phyloP scores from a whole-genome alignment of 1,140 invertebrate species.

The Aphidius ervi region DNA sequence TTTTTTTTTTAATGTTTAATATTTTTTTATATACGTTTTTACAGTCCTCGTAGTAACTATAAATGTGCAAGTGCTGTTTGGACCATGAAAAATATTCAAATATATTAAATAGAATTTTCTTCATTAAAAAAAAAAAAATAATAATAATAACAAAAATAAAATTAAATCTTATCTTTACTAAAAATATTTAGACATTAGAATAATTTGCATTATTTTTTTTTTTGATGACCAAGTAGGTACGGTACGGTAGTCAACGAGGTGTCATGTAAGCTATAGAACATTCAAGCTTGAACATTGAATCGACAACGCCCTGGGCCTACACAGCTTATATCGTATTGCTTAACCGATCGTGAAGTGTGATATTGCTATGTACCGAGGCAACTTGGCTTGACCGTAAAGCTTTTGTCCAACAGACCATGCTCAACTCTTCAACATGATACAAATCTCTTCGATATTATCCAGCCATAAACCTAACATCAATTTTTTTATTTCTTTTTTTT shows the following conservation, averaged over 20 bases:
- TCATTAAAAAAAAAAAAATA: no score
- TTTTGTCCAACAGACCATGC: slow-evolving; percentile 11
- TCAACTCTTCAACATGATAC: background rate
- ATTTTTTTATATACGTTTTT: background rate
- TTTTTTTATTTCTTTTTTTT: background rate
- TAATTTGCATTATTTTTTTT: no score
- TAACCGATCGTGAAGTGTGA: slow-evolving; percentile 27
- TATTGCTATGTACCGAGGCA: slow-evolving; percentile 16
- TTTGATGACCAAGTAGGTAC: no score
- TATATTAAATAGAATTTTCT: no score
- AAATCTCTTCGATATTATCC: background rate
- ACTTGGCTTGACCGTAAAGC: slow-evolving; percentile 8
- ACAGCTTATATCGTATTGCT: slow-evolving; percentile 27
- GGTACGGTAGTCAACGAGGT: slow-evolving; percentile 27
- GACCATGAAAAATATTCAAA: no score
- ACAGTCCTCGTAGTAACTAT: no score
- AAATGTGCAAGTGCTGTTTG: no score
- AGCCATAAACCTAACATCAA: slow-evolving; percentile 1
- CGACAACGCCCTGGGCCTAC: slow-evolving; percentile 13
- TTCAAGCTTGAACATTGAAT: slow-evolving; percentile 17
- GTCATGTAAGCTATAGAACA: slow-evolving; percentile 30
- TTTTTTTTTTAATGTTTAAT: background rate
- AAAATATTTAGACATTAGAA: no score
- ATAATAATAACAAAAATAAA: no score
- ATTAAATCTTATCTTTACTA: no score